Evolutionary conservation across 2,888 invertebrate species (phyloP).

Genomic region (Rotaria macrura): DNA sequence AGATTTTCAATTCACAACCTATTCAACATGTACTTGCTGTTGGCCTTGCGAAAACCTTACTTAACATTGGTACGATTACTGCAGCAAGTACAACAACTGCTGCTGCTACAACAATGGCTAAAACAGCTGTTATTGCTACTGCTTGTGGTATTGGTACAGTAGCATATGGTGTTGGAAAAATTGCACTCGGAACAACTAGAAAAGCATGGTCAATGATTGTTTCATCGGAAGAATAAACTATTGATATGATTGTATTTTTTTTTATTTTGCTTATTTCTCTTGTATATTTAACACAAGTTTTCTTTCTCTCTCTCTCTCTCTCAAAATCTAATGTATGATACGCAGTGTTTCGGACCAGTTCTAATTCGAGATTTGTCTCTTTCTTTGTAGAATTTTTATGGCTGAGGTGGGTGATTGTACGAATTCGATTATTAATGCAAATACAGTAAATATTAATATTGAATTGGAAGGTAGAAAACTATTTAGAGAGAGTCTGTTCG

Average conservation of each 20-base stretch:
- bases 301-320: not conserved
- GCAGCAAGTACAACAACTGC: not conserved
- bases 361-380: not conserved
- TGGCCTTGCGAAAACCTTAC: not conserved
- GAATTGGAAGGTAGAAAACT: not conserved
- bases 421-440: not conserved
- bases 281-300: not conserved
- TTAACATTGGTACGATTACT: not conserved
- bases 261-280: not conserved
- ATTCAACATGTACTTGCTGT: not conserved
- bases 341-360: not conserved
- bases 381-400: not conserved
- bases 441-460: not conserved
- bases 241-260: not conserved
- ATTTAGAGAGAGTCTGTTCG: not conserved
- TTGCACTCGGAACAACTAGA: not conserved
- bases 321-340: not conserved
- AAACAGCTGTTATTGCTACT: not conserved
- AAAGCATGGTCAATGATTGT: not conserved
- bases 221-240: not conserved
- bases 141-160: not conserved
- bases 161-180: not conserved
- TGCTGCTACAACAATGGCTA: conserved; percentile 10
- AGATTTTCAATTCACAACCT: not conserved
- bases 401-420: not conserved